These are phyloP conservation scores for Antechinus flavipes DNA, from an alignment of 2,113 vertebrate genomes.

Conservation along the genomic window DNA sequence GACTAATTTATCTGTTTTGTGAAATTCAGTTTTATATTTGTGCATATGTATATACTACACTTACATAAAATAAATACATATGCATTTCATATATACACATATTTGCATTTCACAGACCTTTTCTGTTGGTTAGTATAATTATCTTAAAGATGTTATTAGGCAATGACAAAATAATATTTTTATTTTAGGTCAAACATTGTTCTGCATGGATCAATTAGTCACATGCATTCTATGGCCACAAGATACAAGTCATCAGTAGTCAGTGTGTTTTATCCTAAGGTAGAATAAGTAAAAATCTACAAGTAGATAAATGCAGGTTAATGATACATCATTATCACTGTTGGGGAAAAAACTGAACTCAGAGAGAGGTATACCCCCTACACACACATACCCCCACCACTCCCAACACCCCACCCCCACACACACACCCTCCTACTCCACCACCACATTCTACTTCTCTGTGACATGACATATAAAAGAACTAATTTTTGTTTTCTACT, in stretches of 20 bases:
- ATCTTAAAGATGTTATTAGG: background rate
- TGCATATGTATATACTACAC: background rate
- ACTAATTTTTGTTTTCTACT: slow-evolving; percentile 47
- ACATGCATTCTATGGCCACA: background rate
- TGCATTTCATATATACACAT: no score
- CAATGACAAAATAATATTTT: background rate
- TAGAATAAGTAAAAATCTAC: background rate
- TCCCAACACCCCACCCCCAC: no score
- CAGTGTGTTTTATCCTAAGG: background rate
- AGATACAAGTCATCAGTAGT: background rate
- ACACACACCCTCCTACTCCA: no score
- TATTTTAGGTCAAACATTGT: background rate
- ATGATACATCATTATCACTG: background rate
- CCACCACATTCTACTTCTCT: background rate
- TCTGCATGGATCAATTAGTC: background rate
- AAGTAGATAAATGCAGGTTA: background rate
- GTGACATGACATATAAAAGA: background rate
- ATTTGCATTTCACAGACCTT: background rate
- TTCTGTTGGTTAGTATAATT: background rate
- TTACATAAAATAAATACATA: background rate
- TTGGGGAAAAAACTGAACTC: background rate
- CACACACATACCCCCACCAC: no score
- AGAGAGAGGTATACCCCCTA: background rate
- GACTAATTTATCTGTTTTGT: slow-evolving; percentile 8
- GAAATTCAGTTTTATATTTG: background rate